Evolutionary conservation across 2,888 invertebrate genomes (phyloP), one percentile per base, ranked within the genome.

Genomic region (Rotaria macrura): DNA sequence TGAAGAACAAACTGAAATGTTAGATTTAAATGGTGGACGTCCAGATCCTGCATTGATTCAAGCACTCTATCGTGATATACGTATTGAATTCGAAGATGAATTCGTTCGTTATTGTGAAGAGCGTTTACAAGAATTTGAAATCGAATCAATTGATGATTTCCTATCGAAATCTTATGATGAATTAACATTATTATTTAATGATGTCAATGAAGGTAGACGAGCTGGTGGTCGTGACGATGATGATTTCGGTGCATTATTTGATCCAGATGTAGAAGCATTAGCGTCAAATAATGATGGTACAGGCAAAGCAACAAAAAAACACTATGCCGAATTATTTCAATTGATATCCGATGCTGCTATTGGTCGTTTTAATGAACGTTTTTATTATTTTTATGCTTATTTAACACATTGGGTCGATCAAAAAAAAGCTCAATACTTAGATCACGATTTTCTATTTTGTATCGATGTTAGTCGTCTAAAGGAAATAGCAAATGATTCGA

Each of bases 381-480:
- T 86, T 5, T 85, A 84, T 25, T 74, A 52, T 52, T 86, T 86
- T 43, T 86, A 84, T 83, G 79, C 86, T n/a, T 83, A 86, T 86
- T 57, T 86, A 57, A 84, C 57, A 10, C 79, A 86, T 55, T 84
- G 74, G 79, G 86, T 84, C 17, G 43, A 84, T 49, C 43, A 83
- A 85, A 79, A 86, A 72, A 84, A 79, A 29, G 12, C 85, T 20
- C 85, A 85, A 40, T 86, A 83, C 83, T 54, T 86, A 14, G 86
- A 85, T 55, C 79, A 85, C 47, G 86, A 86, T 57, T 25, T 86
- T 14, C 34, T 85, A 14, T 86, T 85, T 85, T 86, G 83, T 40
- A 85, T 86, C 6, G 86, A 86, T 55, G 74, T 79, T n/a, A 83
- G 34, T 47, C 54, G 86, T 14, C 25, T 86, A 14, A 86, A 85